Evolutionary conservation across 2,797 vertebrate genomes (phyloP).

Genomic region (Myripristis jacobus): DNA sequence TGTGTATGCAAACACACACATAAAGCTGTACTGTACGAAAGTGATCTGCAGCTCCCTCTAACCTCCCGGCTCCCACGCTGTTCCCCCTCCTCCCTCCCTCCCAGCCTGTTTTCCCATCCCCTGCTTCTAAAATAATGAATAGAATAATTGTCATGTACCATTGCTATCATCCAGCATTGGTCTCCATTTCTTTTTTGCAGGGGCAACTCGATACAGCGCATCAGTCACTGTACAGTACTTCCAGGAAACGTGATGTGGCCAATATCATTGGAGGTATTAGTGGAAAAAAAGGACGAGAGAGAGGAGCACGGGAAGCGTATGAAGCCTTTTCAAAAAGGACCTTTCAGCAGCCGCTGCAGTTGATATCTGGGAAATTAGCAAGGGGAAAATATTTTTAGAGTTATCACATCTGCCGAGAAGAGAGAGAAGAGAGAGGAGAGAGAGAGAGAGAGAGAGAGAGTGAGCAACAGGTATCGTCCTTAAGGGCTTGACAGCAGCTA

Average conservation of each 20-base stretch:
- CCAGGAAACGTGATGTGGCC: slow-evolving; percentile 78
- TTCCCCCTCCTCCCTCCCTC: slow-evolving; percentile 54
- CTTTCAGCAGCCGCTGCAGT: slow-evolving; percentile 74
- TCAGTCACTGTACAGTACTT: slow-evolving; percentile 74
- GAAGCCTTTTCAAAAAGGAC: slow-evolving; percentile 72
- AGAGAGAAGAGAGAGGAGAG: slow-evolving; percentile 16
- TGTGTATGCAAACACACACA: slow-evolving; percentile 26
- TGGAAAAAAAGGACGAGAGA: slow-evolving; percentile 34
- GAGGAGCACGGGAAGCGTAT: slow-evolving; percentile 52
- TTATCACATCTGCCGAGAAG: slow-evolving; percentile 82
- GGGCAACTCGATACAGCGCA: slow-evolving; percentile 77
- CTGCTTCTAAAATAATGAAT: slow-evolving; percentile 80
- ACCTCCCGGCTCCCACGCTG: slow-evolving; percentile 72
- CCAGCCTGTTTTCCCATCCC: slow-evolving; percentile 51
- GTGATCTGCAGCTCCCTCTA: slow-evolving; percentile 67
- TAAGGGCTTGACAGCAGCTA: slow-evolving; percentile 91
- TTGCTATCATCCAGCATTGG: slow-evolving; percentile 80
- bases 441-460: slow-evolving; percentile 14
- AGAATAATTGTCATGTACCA: slow-evolving; percentile 83
- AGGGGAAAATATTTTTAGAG: slow-evolving; percentile 82
- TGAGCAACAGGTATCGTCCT: slow-evolving; percentile 88
- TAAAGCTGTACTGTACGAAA: slow-evolving; percentile 43
- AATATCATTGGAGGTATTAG: slow-evolving; percentile 71
- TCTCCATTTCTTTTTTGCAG: slow-evolving; percentile 75
- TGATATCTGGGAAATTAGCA: slow-evolving; percentile 80